These are phyloP conservation scores for Herpailurus yagouaroundi DNA, from an alignment of 2,113 vertebrate genomes.

Conservation along the genomic window DNA sequence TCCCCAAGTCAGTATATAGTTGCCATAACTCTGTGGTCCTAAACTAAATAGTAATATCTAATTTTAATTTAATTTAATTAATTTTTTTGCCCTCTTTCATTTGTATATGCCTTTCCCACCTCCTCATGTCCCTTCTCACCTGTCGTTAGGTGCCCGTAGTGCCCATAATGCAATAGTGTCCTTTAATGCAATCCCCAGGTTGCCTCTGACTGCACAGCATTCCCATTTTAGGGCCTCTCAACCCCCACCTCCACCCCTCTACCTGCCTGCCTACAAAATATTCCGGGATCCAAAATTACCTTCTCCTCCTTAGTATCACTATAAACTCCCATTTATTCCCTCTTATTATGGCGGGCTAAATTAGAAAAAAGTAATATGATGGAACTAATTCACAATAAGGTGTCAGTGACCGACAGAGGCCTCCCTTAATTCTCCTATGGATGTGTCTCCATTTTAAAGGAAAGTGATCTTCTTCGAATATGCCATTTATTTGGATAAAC, in stretches of 20 bases:
- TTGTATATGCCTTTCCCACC: background rate
- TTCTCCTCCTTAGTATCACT: background rate
- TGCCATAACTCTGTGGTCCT: background rate
- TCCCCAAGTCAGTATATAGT: background rate
- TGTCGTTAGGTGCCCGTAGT: background rate
- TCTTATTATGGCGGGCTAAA: background rate
- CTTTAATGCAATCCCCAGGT: background rate
- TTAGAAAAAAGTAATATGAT: background rate
- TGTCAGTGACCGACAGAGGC: background rate
- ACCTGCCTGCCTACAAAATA: background rate
- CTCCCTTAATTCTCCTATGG: background rate
- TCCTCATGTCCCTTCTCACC: background rate
- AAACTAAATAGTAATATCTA: background rate
- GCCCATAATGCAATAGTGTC: background rate
- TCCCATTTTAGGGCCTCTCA: background rate
- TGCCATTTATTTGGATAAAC: background rate
- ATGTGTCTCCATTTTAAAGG: background rate
- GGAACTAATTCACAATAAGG: background rate
- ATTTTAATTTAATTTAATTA: too few relatives aligned
- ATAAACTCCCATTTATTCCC: background rate
- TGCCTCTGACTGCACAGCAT: background rate
- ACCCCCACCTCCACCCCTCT: rapidly evolving
- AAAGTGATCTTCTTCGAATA: background rate
- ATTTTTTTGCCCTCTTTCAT: background rate
- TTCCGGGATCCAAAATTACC: background rate